phyloP scores from a whole-genome alignment of 2,113 vertebrate genomes.

The Pteropus alecto region DNA sequence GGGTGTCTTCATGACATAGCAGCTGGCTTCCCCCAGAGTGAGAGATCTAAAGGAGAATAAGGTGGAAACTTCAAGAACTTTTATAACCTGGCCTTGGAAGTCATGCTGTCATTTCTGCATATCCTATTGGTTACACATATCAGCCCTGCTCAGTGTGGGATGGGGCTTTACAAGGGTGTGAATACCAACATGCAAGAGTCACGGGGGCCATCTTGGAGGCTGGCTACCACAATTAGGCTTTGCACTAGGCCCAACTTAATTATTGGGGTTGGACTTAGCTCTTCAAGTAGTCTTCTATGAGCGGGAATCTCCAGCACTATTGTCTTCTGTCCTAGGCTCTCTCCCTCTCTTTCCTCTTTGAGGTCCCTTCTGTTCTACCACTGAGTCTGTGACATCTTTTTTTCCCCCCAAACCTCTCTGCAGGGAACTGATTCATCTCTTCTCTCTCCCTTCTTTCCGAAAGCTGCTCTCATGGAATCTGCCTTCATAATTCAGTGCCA shows the following conservation, averaged over 20 bases:
- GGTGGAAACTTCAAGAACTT: not conserved
- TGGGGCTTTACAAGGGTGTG: not conserved
- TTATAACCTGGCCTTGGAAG: not conserved
- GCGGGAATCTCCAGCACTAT: not conserved
- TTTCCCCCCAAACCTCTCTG: not conserved
- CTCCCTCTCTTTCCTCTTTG: not conserved
- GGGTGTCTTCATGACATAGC: not conserved
- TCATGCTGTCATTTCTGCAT: not conserved
- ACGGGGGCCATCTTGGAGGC: not conserved
- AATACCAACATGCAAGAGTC: not conserved
- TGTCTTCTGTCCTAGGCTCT: not conserved
- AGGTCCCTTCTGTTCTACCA: not conserved
- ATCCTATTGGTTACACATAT: not conserved
- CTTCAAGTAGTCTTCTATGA: not conserved
- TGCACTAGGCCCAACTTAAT: not conserved
- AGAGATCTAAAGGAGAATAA: not conserved
- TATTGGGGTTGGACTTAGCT: not conserved
- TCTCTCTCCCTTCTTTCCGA: not conserved
- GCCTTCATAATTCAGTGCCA: slow-evolving; percentile 49
- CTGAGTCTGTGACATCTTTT: not conserved
- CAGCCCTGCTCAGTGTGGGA: not conserved
- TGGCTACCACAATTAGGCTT: not conserved
- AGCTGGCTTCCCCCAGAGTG: not conserved
- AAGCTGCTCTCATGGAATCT: not conserved
- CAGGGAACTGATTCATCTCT: not conserved